These are phyloP conservation scores for Choristoneura fumiferana DNA, from an alignment of 1,140 invertebrate genomes.

Conservation along the genomic window DNA sequence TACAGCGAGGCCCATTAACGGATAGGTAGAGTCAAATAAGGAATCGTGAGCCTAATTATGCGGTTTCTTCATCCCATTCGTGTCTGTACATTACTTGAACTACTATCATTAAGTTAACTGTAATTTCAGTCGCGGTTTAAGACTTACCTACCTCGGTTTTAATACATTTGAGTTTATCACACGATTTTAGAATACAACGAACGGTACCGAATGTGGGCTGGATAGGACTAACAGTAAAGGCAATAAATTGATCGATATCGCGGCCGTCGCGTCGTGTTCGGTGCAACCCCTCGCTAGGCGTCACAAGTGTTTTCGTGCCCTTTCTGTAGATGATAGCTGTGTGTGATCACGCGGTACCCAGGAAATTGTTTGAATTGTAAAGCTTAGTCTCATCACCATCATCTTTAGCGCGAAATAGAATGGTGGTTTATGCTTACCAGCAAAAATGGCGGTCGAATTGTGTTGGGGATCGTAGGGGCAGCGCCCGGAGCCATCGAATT, in stretches of 20 bases:
- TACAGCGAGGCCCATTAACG: slow-evolving; percentile 6
- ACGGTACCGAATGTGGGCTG: slow-evolving; percentile 12
- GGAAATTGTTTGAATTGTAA: slow-evolving; percentile 29
- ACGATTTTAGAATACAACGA: slow-evolving; percentile 7
- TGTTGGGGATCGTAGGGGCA: slow-evolving; percentile 96
- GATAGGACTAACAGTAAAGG: slow-evolving; percentile 41
- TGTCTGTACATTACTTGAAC: slow-evolving; percentile 6
- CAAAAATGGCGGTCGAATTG: slow-evolving; percentile 93
- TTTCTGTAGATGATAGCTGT: slow-evolving; percentile 31
- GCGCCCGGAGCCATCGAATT: slow-evolving; percentile 89
- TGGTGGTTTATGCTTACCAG: slow-evolving; percentile 67
- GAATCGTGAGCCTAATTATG: slow-evolving; percentile 18
- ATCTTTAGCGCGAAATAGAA: slow-evolving; percentile 10
- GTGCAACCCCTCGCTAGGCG: slow-evolving; percentile 38
- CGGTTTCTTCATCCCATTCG: slow-evolving; percentile 19
- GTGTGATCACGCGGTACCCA: slow-evolving; percentile 35
- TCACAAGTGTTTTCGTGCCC: slow-evolving; percentile 30
- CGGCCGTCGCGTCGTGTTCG: slow-evolving; percentile 41
- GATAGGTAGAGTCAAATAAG: slow-evolving; percentile 18
- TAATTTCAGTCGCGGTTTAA: slow-evolving; percentile 14
- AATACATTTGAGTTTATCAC: slow-evolving; percentile 12
- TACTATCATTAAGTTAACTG: slow-evolving; percentile 14
- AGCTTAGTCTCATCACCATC: slow-evolving; percentile 24
- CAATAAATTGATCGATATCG: slow-evolving; percentile 54
- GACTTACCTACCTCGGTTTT: neutral